These are phyloP conservation scores for Sebastes kiyomatsui DNA, from an alignment of 2,797 vertebrate species.

Conservation along the genomic window DNA sequence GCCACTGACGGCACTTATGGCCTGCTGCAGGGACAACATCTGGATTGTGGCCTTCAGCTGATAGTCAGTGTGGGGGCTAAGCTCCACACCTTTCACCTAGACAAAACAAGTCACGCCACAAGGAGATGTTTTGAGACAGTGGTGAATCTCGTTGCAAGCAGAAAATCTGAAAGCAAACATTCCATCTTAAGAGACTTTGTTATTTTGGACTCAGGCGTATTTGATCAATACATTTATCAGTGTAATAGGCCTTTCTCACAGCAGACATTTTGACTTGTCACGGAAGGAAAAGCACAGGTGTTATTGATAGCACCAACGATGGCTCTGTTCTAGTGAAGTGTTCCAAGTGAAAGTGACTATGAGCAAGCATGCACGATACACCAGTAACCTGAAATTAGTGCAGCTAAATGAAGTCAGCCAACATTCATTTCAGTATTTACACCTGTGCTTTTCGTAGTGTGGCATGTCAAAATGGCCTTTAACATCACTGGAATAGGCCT, in stretches of 20 bases:
- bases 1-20: constrained; percentile 89
- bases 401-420: not conserved
- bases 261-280: not conserved
- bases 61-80: constrained; percentile 97
- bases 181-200: not conserved
- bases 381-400: not conserved
- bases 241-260: not conserved
- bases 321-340: not conserved
- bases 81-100: constrained; percentile 92
- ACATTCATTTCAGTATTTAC: not conserved
- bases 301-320: not conserved
- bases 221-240: not conserved
- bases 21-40: constrained; percentile 93
- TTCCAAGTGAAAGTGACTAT: not conserved
- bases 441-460: not conserved
- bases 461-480: not conserved
- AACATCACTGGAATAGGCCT: not conserved
- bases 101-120: not conserved
- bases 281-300: not conserved
- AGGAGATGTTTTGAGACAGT: not conserved
- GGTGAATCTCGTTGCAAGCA: not conserved
- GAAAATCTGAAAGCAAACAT: not conserved
- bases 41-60: constrained; percentile 93
- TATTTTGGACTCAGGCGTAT: not conserved
- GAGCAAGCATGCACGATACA: not conserved